These are phyloP conservation scores for Ceyx cyanopectus DNA, from an alignment of 2,113 vertebrate genomes.

Conservation along the genomic window DNA sequence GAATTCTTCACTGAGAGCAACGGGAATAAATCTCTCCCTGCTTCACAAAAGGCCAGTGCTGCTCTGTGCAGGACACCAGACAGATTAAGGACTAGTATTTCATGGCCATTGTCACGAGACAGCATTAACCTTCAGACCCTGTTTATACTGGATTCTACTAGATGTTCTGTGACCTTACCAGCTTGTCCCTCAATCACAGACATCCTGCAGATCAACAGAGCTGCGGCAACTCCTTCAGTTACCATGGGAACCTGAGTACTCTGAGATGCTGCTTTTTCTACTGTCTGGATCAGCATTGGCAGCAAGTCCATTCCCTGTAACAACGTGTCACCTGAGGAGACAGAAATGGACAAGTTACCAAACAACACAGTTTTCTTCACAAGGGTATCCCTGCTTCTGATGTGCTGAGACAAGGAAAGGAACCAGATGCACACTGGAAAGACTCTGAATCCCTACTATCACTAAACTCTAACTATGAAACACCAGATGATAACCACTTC, in stretches of 20 bases:
- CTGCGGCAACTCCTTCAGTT: constrained; percentile 88
- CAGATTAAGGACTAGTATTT: not conserved
- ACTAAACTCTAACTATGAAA: not conserved
- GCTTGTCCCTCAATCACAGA: constrained; percentile 84
- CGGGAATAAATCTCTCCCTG: not conserved
- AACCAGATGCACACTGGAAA: not conserved
- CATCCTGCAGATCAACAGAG: constrained; percentile 89
- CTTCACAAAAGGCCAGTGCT: not conserved
- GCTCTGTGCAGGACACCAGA: not conserved
- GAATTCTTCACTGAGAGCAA: not conserved
- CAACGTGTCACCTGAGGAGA: constrained; percentile 86
- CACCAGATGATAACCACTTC: not conserved
- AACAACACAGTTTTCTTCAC: not conserved
- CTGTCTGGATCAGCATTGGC: constrained; percentile 87
- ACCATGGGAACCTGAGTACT: constrained; percentile 89
- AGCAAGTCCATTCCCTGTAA: constrained; percentile 86
- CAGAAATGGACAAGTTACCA: not conserved
- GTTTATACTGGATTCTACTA: not conserved
- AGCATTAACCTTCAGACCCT: not conserved
- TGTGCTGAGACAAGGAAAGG: not conserved
- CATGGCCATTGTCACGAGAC: not conserved
- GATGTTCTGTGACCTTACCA: constrained; percentile 78
- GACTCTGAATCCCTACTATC: not conserved
- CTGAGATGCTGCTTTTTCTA: constrained; percentile 92
- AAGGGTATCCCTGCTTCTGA: not conserved